These are phyloP conservation scores for Ceryle rudis DNA, from an alignment of 2,797 vertebrate genomes.

Conservation along the genomic window DNA sequence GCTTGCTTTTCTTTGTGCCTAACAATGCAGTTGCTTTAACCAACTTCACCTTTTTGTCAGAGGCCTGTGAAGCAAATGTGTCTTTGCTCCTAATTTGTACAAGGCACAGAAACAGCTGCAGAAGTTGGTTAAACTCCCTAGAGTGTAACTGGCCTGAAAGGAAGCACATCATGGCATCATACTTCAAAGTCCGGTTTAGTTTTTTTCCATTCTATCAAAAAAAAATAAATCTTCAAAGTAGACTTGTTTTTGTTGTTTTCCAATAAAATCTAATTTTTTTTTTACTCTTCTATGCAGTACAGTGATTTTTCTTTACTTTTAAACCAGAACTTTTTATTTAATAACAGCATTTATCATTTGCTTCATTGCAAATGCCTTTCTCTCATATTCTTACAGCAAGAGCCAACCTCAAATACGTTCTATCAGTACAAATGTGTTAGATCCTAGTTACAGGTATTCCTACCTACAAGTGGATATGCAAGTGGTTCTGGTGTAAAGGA, in stretches of 20 bases:
- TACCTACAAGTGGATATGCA: neutral
- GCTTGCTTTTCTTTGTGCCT: neutral
- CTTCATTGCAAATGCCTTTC: neutral
- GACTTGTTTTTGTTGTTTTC: neutral
- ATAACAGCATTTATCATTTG: accelerated
- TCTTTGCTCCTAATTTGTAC: neutral
- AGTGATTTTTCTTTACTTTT: neutral
- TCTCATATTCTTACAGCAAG: neutral
- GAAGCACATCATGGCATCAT: neutral
- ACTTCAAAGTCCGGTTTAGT: neutral
- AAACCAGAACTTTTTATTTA: neutral
- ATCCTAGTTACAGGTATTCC: neutral
- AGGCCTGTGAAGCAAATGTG: neutral
- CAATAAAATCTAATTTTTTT: neutral
- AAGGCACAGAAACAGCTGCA: neutral
- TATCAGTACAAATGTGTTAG: neutral
- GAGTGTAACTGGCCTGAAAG: neutral
- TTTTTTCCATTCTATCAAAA: neutral
- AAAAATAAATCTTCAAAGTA: neutral
- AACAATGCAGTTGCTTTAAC: neutral
- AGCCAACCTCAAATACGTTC: neutral
- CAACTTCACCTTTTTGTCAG: neutral
- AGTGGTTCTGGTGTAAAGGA: accelerated
- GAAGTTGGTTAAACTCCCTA: neutral
- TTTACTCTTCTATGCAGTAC: neutral